phyloP scores from a whole-genome alignment of 2,113 vertebrate genomes.

The Elanoides forficatus region DNA sequence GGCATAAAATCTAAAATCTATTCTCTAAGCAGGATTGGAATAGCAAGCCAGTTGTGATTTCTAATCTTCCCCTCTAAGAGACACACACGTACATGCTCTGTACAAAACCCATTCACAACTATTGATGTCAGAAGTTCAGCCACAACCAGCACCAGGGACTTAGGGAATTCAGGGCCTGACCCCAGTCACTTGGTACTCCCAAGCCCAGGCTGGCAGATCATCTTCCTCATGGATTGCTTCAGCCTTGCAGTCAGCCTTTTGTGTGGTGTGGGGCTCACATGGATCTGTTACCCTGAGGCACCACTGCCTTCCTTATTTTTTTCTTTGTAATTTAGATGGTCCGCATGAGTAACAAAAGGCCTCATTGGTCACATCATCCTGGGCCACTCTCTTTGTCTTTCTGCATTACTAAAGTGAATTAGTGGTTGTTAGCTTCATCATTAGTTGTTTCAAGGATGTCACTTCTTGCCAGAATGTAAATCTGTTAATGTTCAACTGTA shows the following conservation, averaged over 20 bases:
- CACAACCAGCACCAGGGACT: background rate
- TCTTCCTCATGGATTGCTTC: background rate
- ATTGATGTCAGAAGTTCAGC: background rate
- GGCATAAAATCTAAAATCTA: background rate
- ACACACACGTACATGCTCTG: rapidly evolving
- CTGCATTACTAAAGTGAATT: background rate
- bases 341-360: background rate
- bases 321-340: background rate
- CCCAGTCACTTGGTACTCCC: rapidly evolving
- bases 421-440: background rate
- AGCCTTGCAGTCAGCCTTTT: background rate
- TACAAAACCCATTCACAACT: background rate
- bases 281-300: background rate
- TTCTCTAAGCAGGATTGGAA: background rate
- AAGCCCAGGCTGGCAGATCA: background rate
- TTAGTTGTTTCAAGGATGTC: background rate
- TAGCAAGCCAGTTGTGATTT: background rate
- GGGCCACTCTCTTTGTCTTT: background rate
- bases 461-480: background rate
- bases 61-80: background rate
- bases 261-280: rapidly evolving
- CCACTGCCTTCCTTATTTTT: background rate
- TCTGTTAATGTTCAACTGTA: background rate
- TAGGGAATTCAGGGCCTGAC: background rate
- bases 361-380: background rate